A percentile compares a stretch with the other conserved stretches of the same genome.
These are phyloP conservation scores for Kuschelorhynchus macadamiae DNA, from an alignment of 2,888 invertebrate genomes.

Conservation along the genomic window DNA sequence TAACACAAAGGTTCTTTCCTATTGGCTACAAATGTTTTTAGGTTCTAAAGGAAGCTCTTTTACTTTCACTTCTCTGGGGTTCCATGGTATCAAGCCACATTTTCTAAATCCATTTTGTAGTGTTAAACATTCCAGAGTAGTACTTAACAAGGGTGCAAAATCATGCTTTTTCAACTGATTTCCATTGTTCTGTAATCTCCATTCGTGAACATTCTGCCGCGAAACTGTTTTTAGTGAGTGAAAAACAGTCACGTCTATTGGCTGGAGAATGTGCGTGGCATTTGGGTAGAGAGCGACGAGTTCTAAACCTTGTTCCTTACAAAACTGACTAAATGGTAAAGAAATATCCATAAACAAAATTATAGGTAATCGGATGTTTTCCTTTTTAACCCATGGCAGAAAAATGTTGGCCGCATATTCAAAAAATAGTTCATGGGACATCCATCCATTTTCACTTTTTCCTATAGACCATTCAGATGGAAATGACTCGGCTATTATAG, in stretches of 20 bases:
- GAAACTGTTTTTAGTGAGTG: constrained; percentile 2
- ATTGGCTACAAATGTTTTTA: no score
- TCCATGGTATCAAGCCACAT: constrained; percentile 2
- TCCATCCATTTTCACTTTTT: constrained; percentile 49
- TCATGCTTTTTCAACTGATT: constrained; percentile 3
- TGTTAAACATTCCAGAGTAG: neutral
- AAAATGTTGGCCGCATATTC: constrained; percentile 62
- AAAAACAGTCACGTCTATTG: neutral
- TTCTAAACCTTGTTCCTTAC: neutral
- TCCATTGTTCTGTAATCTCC: neutral
- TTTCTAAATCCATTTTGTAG: constrained; percentile 17
- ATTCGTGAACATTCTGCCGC: constrained; percentile 5
- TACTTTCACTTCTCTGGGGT: neutral
- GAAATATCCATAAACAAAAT: neutral
- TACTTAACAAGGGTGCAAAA: constrained; percentile 7
- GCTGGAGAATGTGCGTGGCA: neutral
- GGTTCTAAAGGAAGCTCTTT: no score
- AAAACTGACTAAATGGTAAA: neutral
- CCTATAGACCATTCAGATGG: constrained; percentile 52
- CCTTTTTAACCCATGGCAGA: constrained; percentile 54
- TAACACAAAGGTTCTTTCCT: no score
- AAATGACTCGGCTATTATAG: constrained; percentile 38
- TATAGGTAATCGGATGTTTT: neutral
- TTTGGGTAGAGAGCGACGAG: neutral
- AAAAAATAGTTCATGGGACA: constrained; percentile 50